These are phyloP conservation scores for Ispidina lecontei DNA, from an alignment of 2,797 vertebrate species.

Conservation along the genomic window DNA sequence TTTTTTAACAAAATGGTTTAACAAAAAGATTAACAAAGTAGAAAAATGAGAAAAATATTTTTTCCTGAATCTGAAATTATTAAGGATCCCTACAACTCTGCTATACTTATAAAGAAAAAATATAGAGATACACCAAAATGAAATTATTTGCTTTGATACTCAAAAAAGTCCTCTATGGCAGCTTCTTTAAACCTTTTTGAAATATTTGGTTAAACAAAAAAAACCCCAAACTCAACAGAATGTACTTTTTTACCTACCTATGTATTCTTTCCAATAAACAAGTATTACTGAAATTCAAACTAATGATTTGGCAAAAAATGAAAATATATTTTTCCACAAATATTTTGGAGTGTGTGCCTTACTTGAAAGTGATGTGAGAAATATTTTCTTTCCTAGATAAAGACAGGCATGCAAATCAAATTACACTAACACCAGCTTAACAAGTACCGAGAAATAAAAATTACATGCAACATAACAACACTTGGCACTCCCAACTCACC, in stretches of 20 bases:
- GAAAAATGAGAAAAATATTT: neutral
- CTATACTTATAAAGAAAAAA: neutral
- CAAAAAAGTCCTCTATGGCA: rapidly evolving
- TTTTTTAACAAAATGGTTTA: neutral
- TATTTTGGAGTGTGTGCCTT: neutral
- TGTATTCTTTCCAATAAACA: neutral
- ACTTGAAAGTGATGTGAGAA: neutral
- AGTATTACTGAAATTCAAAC: neutral
- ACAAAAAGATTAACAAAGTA: neutral
- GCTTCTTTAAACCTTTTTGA: neutral
- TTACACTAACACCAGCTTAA: neutral
- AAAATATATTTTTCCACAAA: neutral
- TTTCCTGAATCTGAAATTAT: neutral
- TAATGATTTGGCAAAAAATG: neutral
- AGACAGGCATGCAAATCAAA: neutral
- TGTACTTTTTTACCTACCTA: neutral
- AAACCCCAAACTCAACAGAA: neutral
- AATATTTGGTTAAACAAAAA: neutral
- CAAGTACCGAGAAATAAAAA: neutral
- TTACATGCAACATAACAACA: neutral
- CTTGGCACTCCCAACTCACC: neutral
- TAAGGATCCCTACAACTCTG: neutral
- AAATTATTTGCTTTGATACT: neutral
- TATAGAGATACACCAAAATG: neutral
- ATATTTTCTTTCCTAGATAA: neutral